phyloP scores from a whole-genome alignment of 2,113 vertebrate genomes.

The Vulpes lagopus region DNA sequence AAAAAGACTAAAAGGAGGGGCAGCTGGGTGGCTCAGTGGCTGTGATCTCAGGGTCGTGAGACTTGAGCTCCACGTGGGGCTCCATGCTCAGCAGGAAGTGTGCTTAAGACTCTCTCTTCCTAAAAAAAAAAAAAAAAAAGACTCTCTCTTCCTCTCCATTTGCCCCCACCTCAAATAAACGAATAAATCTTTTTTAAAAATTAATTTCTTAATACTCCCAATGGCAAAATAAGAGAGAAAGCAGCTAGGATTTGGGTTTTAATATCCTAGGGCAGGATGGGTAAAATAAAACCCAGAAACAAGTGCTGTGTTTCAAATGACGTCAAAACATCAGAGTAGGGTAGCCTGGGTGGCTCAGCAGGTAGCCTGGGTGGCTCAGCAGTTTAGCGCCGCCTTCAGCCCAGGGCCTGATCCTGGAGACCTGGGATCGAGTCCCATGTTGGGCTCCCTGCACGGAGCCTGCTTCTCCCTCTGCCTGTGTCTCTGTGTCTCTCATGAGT shows the following conservation, averaged over 20 bases:
- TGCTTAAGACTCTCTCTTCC: not conserved
- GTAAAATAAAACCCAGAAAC: not conserved
- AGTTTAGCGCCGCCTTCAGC: no score
- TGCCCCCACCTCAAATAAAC: not conserved
- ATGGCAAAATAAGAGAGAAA: not conserved
- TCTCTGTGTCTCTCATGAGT: no score
- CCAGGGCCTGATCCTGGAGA: no score
- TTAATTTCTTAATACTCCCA: not conserved
- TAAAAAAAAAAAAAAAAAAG: no score
- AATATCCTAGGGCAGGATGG: not conserved
- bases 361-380: no score
- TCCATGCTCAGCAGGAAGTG: not conserved
- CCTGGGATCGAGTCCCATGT: no score
- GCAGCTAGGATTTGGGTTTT: not conserved
- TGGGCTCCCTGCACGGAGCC: no score
- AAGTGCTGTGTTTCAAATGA: not conserved
- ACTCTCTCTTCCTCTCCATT: not conserved
- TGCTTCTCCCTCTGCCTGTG: no score
- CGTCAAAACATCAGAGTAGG: not conserved
- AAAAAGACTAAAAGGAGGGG: conserved; percentile 12
- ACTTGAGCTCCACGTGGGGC: not conserved
- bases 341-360: no score
- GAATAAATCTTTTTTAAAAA: not conserved
- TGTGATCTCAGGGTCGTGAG: not conserved
- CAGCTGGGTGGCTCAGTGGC: not conserved